Percentiles rank a stretch among this genome's conserved stretches.
These are phyloP conservation scores for Omphaloscelis lunosa DNA, from an alignment of 2,888 invertebrate genomes.

Conservation along the genomic window DNA sequence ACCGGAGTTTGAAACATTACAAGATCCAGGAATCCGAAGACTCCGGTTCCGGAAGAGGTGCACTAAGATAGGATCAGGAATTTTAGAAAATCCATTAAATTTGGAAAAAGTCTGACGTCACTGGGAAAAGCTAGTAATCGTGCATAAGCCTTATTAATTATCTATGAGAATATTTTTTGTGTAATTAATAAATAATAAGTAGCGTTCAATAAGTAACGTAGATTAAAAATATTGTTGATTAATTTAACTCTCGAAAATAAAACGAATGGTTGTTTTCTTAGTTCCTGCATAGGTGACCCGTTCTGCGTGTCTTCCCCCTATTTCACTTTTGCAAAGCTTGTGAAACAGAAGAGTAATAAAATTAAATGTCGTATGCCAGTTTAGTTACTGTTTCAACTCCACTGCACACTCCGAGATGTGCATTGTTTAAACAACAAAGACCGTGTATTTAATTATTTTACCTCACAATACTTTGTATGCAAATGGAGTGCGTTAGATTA, in stretches of 20 bases:
- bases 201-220: too few relatives aligned
- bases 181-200: too few relatives aligned
- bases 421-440: conserved; percentile 69
- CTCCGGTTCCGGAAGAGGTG: background rate
- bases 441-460: conserved; percentile 70
- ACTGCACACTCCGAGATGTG: conserved; percentile 56
- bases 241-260: too few relatives aligned
- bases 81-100: background rate
- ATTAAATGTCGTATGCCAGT: background rate
- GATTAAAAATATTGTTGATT: too few relatives aligned
- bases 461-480: conserved; percentile 73
- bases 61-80: background rate
- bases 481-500: conserved; percentile 69
- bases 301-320: background rate
- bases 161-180: too few relatives aligned
- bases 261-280: too few relatives aligned
- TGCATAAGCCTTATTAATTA: background rate
- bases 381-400: conserved; percentile 28
- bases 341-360: background rate
- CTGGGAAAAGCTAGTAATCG: background rate
- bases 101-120: background rate
- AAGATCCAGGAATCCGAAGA: background rate
- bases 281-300: too few relatives aligned
- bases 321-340: background rate
- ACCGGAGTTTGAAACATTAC: too few relatives aligned